Base-by-base conservation (phyloP, 2,888 invertebrate genomes). In the Creontiades dilutus region DNA sequence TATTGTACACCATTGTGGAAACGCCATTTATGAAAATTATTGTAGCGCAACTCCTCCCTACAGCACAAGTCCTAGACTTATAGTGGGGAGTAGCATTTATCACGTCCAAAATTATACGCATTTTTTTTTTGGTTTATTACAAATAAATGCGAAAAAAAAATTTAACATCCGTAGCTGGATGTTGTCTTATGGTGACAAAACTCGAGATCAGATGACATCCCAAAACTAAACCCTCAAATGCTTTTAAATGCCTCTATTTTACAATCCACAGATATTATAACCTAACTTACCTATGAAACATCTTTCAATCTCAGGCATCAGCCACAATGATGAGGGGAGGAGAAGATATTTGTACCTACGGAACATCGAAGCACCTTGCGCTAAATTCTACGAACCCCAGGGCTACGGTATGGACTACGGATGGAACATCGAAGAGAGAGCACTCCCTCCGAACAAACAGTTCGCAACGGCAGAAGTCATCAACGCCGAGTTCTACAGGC, bases 281-380 rank as follows among this genome's bases (percentile, higher is more conserved):
- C 7, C 37, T 37, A 37, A 2, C 7, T 37, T 37, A 37, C 7
- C 37, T 37, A 37, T 37, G 7, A 2, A 55, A 14, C n/a, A 55
- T 5, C 0, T 27, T 2, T 75, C 0, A 78, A 52, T 86, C 89
- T 7, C 86, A 92, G 92, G 92, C 16, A 88, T 91, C 12, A 92
- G 92, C 76, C 91, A 92, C 27, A 91, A 91, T 85, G 91, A 91
- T 75, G 92, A 91, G 86, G 92, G 92, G 7, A 90, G 91, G 48
- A 75, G 61, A 16, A 85, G 75, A 16, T 92, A 92, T 68, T 86
- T 92, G 19, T 90, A 91, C 75, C 47, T 89, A 19, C 55, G 92
- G 23, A 90, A 91, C 57, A 47, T 68, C 48, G 55, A 75, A 3
- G 81, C 84, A 12, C 92, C 92, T 0, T 89, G 91, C 13, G 82